Evolutionary conservation across 2,888 invertebrate species (phyloP), one percentile per base, ranked within the genome.

Genomic region (Eupithecia subfuscata): DNA sequence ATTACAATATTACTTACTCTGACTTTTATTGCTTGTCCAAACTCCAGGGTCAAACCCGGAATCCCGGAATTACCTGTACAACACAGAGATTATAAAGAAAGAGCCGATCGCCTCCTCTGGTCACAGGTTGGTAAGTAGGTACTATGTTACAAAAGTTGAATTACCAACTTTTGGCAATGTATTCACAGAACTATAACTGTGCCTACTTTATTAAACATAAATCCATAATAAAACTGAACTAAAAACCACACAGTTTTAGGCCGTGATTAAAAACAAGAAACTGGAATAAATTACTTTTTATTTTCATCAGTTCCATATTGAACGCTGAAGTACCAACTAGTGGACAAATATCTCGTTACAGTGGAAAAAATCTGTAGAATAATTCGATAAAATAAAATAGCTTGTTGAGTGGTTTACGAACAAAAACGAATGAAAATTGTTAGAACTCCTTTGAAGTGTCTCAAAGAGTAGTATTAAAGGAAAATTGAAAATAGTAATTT

Each of bases 261-360:
- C 6, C 11, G 52, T 56, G 22, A 56, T 56, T 56, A 56, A 56
- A 22, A 22, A 22, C 52, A 56, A 22, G n/a, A 56, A 56, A 56
- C 52, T 56, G n/a, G 52, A 56, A 56, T 56, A 56, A 9, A 11
- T 56, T 56, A 45, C 45, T 48, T 56, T 56, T 56, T 56, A 56
- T 22, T 11, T 48, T 22, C 11, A 56, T 56, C 52, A 56, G 52
- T 56, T 56, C 22, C 52, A 2, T 56, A 11, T 56, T 11, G 52
- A 56, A 56, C 52, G 52, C 52, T 56, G 52, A 56, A 56, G 52
- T n/a, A 56, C 22, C n/a, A 56, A 56, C n/a, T 56, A 56, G 52
- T 56, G 52, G 9, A 22, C 4, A 22, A 56, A 52, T n/a, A 52
- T 52, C 52, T 52, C 52, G n/a, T 48, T 18, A 9, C 52, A 52